Conservation (phyloP, 2,113 vertebrate genomes). For the Mesitornis unicolor region DNA sequence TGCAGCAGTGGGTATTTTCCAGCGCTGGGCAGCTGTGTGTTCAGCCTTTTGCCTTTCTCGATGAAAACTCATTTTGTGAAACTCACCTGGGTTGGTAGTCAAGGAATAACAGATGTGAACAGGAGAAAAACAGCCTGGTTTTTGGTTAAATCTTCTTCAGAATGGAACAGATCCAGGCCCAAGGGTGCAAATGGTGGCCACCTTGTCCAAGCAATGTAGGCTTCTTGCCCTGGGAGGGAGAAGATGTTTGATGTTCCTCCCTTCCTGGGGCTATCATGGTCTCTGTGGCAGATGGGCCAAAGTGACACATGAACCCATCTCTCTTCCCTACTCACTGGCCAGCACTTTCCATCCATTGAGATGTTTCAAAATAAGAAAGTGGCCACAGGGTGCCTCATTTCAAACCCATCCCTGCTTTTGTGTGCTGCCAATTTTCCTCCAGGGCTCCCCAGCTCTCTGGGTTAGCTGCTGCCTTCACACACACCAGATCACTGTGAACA, state of each 20-base stretch:
- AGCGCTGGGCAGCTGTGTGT: neutral
- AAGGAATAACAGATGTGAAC: neutral
- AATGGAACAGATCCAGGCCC: neutral
- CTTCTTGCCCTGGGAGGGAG: neutral
- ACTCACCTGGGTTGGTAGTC: neutral
- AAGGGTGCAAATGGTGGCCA: neutral
- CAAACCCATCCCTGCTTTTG: neutral
- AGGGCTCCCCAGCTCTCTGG: neutral
- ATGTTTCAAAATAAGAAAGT: neutral
- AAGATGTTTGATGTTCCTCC: neutral
- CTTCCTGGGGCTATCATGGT: neutral
- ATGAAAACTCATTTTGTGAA: neutral
- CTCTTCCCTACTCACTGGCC: neutral
- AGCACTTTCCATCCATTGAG: neutral
- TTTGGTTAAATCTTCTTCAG: neutral
- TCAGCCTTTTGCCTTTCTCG: neutral
- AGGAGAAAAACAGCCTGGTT: neutral
- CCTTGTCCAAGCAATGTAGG: neutral
- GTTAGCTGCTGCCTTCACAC: neutral
- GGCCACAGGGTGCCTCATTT: neutral
- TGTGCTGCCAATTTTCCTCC: rapidly evolving
- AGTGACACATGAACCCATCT: neutral
- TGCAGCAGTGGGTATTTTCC: constrained; percentile 1
- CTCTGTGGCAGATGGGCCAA: neutral
- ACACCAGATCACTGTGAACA: neutral